Conservation (phyloP, 2,888 invertebrate genomes). For the Tanytarsus gracilentus region DNA sequence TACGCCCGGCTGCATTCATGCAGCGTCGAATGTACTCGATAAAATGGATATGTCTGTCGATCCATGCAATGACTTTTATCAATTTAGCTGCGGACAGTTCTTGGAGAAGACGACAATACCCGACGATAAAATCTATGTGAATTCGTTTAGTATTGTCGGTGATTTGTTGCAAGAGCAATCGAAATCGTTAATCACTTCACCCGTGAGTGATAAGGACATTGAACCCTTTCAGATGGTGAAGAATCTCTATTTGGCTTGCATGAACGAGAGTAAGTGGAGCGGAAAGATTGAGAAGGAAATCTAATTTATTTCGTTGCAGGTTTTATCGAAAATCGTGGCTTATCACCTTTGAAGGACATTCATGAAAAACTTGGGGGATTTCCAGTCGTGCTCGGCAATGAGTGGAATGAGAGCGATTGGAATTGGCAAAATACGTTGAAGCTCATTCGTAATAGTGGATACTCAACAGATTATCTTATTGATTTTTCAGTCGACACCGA, state of each 20-base stretch:
- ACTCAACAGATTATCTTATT: slow-evolving; percentile 81
- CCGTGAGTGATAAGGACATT: slow-evolving; percentile 38
- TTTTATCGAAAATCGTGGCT: slow-evolving; percentile 68
- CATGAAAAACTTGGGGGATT: slow-evolving; percentile 76
- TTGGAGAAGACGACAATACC: slow-evolving; percentile 58
- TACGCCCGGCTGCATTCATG: slow-evolving; percentile 7
- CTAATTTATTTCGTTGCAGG: slow-evolving; percentile 47
- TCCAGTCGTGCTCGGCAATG: slow-evolving; percentile 75
- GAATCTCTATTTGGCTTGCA: slow-evolving; percentile 43
- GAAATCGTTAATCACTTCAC: slow-evolving; percentile 40
- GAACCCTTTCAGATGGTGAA: slow-evolving; percentile 43
- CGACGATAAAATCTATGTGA: slow-evolving; percentile 51
- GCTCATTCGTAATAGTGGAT: slow-evolving; percentile 68
- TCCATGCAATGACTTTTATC: slow-evolving; percentile 31
- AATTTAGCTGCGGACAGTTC: slow-evolving; percentile 59
- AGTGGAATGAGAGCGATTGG: slow-evolving; percentile 63
- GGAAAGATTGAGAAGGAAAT: not conserved
- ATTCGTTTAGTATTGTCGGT: slow-evolving; percentile 42
- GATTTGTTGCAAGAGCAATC: slow-evolving; percentile 44
- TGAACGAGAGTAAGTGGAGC: slow-evolving; percentile 41
- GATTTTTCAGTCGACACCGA: slow-evolving; percentile 86
- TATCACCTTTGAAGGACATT: slow-evolving; percentile 61
- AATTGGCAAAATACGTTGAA: slow-evolving; percentile 77
- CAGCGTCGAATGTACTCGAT: not conserved
- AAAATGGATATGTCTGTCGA: slow-evolving; percentile 2